Conservation (phyloP, 2,113 vertebrate species). For the Cebidichthys violaceus region DNA sequence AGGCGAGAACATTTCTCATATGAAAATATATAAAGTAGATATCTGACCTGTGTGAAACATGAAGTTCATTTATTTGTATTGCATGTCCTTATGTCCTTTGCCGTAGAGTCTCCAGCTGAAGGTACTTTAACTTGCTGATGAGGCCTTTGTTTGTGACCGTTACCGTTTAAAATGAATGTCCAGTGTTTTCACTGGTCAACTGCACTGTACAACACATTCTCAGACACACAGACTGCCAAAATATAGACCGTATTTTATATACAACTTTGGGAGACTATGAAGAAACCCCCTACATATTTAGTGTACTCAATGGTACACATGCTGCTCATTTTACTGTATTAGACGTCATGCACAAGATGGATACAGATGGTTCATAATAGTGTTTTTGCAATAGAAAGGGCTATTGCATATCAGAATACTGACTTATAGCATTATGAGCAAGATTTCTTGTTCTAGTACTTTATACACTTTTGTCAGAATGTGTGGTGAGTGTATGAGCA, state of each 20-base stretch:
- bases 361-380: not conserved
- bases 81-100: slow-evolving; percentile 47
- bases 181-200: not conserved
- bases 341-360: not conserved
- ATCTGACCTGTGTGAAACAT: slow-evolving; percentile 4
- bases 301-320: not conserved
- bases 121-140: slow-evolving; percentile 34
- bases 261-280: not conserved
- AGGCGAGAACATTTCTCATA: slow-evolving; percentile 23
- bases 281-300: not conserved
- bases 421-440: not conserved
- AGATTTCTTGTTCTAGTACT: not conserved
- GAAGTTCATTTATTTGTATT: slow-evolving; percentile 31
- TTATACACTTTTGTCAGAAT: not conserved
- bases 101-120: slow-evolving; percentile 57
- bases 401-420: not conserved
- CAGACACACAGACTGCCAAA: not conserved
- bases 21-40: slow-evolving; percentile 28
- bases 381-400: not conserved
- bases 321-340: slow-evolving; percentile 12
- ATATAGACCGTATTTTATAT: slow-evolving; percentile 18
- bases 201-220: not conserved
- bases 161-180: slow-evolving; percentile 5
- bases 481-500: not conserved
- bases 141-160: not conserved